Evolutionary conservation across 2,113 vertebrate genomes (phyloP), one percentile per base, ranked within the genome.

Genomic region (Emydura subglobosa): DNA sequence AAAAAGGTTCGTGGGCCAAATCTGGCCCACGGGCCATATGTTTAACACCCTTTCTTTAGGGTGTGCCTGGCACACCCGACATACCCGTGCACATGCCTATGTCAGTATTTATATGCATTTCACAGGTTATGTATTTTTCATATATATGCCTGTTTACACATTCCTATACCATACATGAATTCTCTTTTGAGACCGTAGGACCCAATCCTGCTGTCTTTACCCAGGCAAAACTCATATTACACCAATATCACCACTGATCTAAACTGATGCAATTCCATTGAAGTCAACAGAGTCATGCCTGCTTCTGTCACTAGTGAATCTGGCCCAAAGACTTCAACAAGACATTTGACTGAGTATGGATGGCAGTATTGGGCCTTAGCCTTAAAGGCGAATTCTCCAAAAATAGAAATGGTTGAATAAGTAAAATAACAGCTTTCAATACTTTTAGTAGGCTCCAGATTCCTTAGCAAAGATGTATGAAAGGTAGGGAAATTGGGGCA

Each of bases 181-280:
- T 97, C 92, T 74, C 51, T 93, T 3, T 34, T 74, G 84, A 96
- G 93, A 81, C 68, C 84, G 61, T 94, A 93, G 82, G 51, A 80
- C 34, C 86, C 86, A 96, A 55, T 11, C 49, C n/a, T 79, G 7
- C 74, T 59, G 44, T 47, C 47, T 79, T 86, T 55, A 84, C 53
- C 82, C n/a, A 87, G 44, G 68, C 22, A 79, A 53, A 59, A 57
- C 21, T 11, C 22, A 5, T 1, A 12, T 53, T 49, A 39, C 82
- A 54, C 68, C 81, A 79, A 17, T 78, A 51, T 25, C 9, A 83
- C 31, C 14, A 39, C 19, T 83, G 61, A 16, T 59, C 84, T 83
- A n/a, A 57, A 76, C 72, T 25, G 6, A 61, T 65, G 44, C 49
- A 19, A 79, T 31, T 53, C 83, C 10, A n/a, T 53, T 65, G 44